Conservation (phyloP, 2,113 vertebrate species). For the Cisticola juncidis region DNA sequence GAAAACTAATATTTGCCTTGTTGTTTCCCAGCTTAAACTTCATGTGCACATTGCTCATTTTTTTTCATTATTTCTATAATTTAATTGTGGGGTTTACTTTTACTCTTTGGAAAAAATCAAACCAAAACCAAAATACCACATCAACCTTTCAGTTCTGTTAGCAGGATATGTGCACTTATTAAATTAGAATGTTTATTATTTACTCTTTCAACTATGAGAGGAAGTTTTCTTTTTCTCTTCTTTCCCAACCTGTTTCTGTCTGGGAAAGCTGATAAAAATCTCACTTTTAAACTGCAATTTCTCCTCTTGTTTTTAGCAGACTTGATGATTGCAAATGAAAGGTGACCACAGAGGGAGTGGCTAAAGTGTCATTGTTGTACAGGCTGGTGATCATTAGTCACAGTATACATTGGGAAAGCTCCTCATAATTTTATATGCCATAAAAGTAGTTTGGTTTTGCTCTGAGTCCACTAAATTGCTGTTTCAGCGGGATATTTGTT, state of each 20-base stretch:
- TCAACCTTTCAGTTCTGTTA: background rate
- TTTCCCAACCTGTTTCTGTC: background rate
- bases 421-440: background rate
- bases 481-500: constrained; percentile 55
- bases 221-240: background rate
- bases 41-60: background rate
- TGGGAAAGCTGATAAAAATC: constrained; percentile 47
- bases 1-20: background rate
- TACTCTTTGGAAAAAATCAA: background rate
- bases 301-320: constrained; percentile 1
- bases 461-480: background rate
- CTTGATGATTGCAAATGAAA: constrained; percentile 16
- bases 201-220: background rate
- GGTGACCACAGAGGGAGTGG: constrained; percentile 28
- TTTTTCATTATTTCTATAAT: background rate
- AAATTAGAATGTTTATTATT: background rate
- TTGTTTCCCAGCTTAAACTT: background rate
- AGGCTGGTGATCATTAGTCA: constrained; percentile 46
- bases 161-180: background rate
- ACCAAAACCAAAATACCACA: background rate
- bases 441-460: constrained; percentile 23
- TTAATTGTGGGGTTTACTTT: background rate
- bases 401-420: constrained; percentile 22
- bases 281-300: constrained; percentile 18
- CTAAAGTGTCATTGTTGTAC: background rate